Base-by-base conservation (phyloP, 53 echinoderm and acorn worm species). In the Arbacia lixula region DNA sequence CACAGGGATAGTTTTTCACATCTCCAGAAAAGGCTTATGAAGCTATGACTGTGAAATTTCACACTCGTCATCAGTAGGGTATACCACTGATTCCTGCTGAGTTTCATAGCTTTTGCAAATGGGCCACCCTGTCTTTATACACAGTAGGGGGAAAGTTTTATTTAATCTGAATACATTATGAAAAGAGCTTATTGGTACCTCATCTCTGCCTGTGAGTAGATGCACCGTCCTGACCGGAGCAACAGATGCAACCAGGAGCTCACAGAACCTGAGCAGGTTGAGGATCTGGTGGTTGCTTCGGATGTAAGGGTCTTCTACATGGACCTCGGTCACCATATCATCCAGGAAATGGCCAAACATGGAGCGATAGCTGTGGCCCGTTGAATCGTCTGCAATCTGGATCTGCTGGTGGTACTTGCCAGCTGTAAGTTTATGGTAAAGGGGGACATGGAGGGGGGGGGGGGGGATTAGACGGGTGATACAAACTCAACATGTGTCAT, bases 341-440 rank as follows among this genome's bases (percentile, higher is more conserved):
- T 95, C 93, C 20, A 95, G 53, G 82, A 95, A 93, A 20, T 84
- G 83, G 26, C 88, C 89, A 73, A 95, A 95, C 35, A 85, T 38
- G 34, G 83, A 60, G 16, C 86, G 37, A 39, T 95, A 95, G 80
- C 95, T 89, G 89, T 88, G 84, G 8, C 91, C 88, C 29, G 87
- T 95, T 27, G 93, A 91, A 73, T 91, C 89, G 32, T 79, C 66
- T 9, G 84, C 91, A 16, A 95, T 95, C 17, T 95, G 89, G 39
- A 93, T 88, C 51, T 95, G 93, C 54, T 93, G 93, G 82, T 95
- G 95, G 75, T 91, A 95, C 57, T 91, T 87, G 12, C 95, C 93
- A 87, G 91, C 95, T 95, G 46, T 6, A 46, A 46, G 6, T 6
- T 14, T 10, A 46, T 6, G 14, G 14, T 46, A 14, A 46, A 46